A percentile compares a stretch with the other conserved stretches of the same genome.
Evolutionary conservation across 2,888 invertebrate genomes (phyloP).

Genomic region (Fragum whitleyi): DNA sequence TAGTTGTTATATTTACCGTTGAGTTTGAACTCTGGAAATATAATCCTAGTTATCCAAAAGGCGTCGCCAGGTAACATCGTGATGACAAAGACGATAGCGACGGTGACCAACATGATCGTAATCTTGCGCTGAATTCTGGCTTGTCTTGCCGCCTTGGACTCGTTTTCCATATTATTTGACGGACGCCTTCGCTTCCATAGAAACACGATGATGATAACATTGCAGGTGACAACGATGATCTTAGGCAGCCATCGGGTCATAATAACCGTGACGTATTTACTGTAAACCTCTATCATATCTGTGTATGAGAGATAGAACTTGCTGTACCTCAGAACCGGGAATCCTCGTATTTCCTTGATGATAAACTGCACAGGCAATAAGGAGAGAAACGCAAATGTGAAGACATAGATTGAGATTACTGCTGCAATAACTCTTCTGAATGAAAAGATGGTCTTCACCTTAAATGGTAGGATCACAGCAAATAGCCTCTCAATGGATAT

Average conservation of each 20-base stretch:
- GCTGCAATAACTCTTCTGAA: conserved; percentile 24
- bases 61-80: conserved; percentile 41
- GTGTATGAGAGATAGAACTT: conserved; percentile 39
- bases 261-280: conserved; percentile 21
- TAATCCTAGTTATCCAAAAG: conserved; percentile 1
- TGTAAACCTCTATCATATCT: conserved; percentile 34
- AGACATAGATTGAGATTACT: conserved; percentile 29
- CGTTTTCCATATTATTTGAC: not conserved
- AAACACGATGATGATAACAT: conserved; percentile 30
- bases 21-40: conserved; percentile 31
- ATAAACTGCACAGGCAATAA: conserved; percentile 32
- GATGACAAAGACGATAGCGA: conserved; percentile 45
- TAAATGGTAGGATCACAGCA: conserved; percentile 54
- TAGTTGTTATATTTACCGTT: conserved; percentile 39
- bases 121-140: conserved; percentile 23
- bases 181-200: conserved; percentile 12
- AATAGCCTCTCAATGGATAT: conserved; percentile 49
- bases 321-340: conserved; percentile 22
- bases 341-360: not conserved
- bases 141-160: not conserved
- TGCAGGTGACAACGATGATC: conserved; percentile 39
- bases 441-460: conserved; percentile 33
- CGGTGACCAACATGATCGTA: conserved; percentile 52
- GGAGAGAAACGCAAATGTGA: conserved; percentile 24
- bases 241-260: conserved; percentile 52